A percentile compares a stretch with the other conserved stretches of the same genome.
Evolutionary conservation across 23 tunicate species (phyloP).

Genomic region (Pegea sp.): DNA sequence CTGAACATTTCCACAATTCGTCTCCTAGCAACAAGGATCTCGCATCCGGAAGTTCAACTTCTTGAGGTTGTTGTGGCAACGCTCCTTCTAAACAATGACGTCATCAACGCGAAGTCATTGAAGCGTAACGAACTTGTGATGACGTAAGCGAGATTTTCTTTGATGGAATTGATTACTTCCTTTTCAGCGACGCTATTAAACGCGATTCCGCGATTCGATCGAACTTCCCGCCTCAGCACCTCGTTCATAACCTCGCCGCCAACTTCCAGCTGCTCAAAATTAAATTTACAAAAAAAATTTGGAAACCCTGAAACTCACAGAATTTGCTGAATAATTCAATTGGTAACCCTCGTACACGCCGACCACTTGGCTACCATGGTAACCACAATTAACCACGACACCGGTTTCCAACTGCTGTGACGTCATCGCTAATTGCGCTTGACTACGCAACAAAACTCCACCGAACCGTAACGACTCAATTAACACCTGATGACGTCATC

Average conservation of each 20-base stretch:
- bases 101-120: not conserved
- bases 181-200: constrained; percentile 32
- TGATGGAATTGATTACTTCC: constrained; percentile 27
- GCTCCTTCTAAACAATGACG: not conserved
- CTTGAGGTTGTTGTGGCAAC: no score
- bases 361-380: constrained; percentile 36
- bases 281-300: not conserved
- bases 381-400: constrained; percentile 60
- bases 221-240: constrained; percentile 11
- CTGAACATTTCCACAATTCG: constrained; percentile 31
- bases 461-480: constrained; percentile 35
- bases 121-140: constrained; percentile 2
- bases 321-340: constrained; percentile 3
- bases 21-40: constrained; percentile 16
- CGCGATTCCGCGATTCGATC: constrained; percentile 17
- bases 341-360: constrained; percentile 41
- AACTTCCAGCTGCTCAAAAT: constrained; percentile 16
- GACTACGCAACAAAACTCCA: constrained; percentile 25
- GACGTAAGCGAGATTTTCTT: constrained; percentile 26
- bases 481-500: constrained; percentile 18
- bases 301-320: constrained; percentile 2
- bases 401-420: constrained; percentile 20
- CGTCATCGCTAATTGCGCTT: constrained; percentile 24
- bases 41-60: constrained; percentile 47
- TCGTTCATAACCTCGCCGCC: constrained; percentile 64